Evolutionary conservation across 2,797 vertebrate species (phyloP), one percentile per base, ranked within the genome.

Genomic region (Mus minutoides): DNA sequence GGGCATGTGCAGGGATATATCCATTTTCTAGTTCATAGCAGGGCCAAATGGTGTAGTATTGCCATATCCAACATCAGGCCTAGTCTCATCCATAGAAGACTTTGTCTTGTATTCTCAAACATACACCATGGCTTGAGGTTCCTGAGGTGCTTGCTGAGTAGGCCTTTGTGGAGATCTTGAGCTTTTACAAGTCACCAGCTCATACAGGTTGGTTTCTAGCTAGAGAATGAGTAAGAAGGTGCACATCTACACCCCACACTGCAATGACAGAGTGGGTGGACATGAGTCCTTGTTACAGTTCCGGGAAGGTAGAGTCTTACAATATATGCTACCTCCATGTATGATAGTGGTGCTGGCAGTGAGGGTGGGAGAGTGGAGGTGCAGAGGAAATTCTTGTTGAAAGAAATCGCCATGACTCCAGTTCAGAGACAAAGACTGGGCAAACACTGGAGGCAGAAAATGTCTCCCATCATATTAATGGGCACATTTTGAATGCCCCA

Each of bases 291-390:
- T 3, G 4, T 43, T 60, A 49, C 26, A 0, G 6, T 75, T 37
- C 58, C 58, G 43, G 54, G 69, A n/a, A 75, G 16, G 4, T 1
- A 14, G 2, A 75, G 37, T 31, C 67, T 88, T 43, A 22, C 0
- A n/a, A 3, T 8, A n/a, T 1, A 10, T 40, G 0, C 10, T 29
- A 12, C 2, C 13, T 60, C 56, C 22, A 29, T 24, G 3, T 82
- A 43, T 69, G 46, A 22, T 84, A 54, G 11, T 17, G 0, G 0
- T 52, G 21, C 34, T 75, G 37, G 40, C 17, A 40, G 8, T 52
- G 43, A 17, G 56, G 62, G 56, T 21, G 13, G 29, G 26, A 88
- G 40, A 46, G 21, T 77, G 40, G 37, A n/a, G 19, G 13, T 46
- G 37, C 54, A 22, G 29, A 62, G 7, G 0, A 5, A 31, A 73